These are phyloP conservation scores for Cataglyphis rosenhaueri DNA, from an alignment of 2,888 invertebrate genomes.

Conservation along the genomic window DNA sequence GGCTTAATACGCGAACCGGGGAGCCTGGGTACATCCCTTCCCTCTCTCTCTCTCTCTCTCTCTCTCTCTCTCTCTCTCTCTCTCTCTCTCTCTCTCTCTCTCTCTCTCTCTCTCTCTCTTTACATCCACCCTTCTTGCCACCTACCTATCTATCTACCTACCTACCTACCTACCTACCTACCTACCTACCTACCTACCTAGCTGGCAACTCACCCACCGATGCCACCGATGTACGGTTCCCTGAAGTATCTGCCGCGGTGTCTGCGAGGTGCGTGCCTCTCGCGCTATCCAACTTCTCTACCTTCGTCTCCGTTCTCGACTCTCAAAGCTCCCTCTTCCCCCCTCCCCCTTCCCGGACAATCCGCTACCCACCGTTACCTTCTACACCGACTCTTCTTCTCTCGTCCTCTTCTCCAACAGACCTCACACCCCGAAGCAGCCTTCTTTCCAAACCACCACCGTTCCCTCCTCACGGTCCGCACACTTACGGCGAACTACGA, in stretches of 20 bases:
- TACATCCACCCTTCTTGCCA: conserved; percentile 50
- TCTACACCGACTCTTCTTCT: conserved; percentile 2
- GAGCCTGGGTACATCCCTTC: conserved; percentile 70
- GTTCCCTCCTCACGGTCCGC: conserved; percentile 45
- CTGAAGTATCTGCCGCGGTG: conserved; percentile 67
- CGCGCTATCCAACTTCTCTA: conserved; percentile 54
- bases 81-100: conserved; percentile 12
- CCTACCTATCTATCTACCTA: conserved; percentile 37
- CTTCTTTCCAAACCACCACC: conserved; percentile 43
- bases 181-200: conserved; percentile 40
- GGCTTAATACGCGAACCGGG: conserved; percentile 79
- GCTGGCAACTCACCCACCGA: conserved; percentile 32
- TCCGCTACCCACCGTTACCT: conserved; percentile 39
- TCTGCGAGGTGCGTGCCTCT: conserved; percentile 67
- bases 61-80: background rate
- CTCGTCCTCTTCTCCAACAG: conserved; percentile 8
- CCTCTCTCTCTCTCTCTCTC: background rate
- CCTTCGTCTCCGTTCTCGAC: conserved; percentile 48
- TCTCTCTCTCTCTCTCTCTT: background rate
- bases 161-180: conserved; percentile 36
- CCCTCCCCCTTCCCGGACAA: background rate
- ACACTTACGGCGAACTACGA: conserved; percentile 64
- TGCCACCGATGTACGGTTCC: conserved; percentile 67
- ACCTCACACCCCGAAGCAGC: conserved; percentile 40
- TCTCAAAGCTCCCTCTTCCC: conserved; percentile 23